These are phyloP conservation scores for Herminia tarsipennalis DNA, from an alignment of 2,888 invertebrate genomes.

Conservation along the genomic window DNA sequence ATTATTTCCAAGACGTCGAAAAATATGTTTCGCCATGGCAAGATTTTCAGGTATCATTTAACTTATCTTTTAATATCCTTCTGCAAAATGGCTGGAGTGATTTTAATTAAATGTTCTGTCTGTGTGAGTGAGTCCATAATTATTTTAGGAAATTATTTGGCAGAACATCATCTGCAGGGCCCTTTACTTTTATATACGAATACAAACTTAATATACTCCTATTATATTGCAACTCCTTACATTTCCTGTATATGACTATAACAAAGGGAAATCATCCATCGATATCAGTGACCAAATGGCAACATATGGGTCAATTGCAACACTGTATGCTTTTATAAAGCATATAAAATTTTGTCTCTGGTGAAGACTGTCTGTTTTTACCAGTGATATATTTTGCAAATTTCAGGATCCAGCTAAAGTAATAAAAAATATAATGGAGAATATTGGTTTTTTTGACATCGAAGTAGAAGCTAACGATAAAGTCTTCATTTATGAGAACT, in stretches of 20 bases:
- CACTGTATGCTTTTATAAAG: background rate
- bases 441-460: constrained; percentile 86
- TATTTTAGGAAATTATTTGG: no score
- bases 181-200: background rate
- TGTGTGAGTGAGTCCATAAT: no score
- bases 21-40: constrained; percentile 89
- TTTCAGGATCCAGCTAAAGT: constrained; percentile 83
- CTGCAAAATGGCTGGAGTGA: background rate
- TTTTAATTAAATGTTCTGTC: background rate
- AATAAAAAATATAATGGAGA: constrained; percentile 82
- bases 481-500: constrained; percentile 84
- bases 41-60: constrained; percentile 50
- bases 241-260: no score
- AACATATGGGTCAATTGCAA: no score
- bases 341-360: background rate
- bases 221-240: no score
- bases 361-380: background rate
- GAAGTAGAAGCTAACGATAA: constrained; percentile 86
- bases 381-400: background rate
- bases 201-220: background rate
- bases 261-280: no score
- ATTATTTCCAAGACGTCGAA: constrained; percentile 87
- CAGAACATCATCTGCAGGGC: no score
- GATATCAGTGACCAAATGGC: no score
- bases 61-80: background rate